These are phyloP conservation scores for Phalacrocorax pelagicus DNA, from an alignment of 2,113 vertebrate species.

Conservation along the genomic window DNA sequence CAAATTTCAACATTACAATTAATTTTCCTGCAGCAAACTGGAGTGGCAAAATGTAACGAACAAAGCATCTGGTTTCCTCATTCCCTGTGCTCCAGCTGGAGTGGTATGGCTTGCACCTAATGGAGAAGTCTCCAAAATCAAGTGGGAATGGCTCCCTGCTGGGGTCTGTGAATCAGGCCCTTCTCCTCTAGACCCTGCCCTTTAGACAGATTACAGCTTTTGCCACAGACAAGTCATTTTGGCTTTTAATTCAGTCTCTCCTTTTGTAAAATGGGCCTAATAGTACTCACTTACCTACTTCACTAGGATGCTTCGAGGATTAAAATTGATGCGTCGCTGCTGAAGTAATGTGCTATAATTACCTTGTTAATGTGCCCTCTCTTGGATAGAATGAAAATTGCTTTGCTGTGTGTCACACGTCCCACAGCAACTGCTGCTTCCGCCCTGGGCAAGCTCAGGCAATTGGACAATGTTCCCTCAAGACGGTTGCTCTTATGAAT, in stretches of 20 bases:
- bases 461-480: not conserved
- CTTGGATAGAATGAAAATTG: conserved; percentile 23
- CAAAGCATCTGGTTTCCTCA: not conserved
- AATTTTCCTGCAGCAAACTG: not conserved
- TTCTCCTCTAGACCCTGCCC: not conserved
- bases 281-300: conserved; percentile 50
- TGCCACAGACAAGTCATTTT: not conserved
- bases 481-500: not conserved
- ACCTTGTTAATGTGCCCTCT: conserved; percentile 57
- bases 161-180: not conserved
- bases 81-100: not conserved
- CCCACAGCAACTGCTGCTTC: accelerated
- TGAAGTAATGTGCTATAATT: conserved; percentile 58
- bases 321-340: conserved; percentile 34
- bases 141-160: not conserved
- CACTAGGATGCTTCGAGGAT: conserved; percentile 43
- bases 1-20: not conserved
- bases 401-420: not conserved
- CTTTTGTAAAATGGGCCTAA: conserved; percentile 38
- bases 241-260: conserved; percentile 26
- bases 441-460: not conserved
- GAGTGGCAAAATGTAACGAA: not conserved
- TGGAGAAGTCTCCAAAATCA: not conserved
- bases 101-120: not conserved
- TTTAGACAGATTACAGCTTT: not conserved